Base-by-base conservation (phyloP, 2,113 vertebrate species). In the Onychostruthus taczanowskii region DNA sequence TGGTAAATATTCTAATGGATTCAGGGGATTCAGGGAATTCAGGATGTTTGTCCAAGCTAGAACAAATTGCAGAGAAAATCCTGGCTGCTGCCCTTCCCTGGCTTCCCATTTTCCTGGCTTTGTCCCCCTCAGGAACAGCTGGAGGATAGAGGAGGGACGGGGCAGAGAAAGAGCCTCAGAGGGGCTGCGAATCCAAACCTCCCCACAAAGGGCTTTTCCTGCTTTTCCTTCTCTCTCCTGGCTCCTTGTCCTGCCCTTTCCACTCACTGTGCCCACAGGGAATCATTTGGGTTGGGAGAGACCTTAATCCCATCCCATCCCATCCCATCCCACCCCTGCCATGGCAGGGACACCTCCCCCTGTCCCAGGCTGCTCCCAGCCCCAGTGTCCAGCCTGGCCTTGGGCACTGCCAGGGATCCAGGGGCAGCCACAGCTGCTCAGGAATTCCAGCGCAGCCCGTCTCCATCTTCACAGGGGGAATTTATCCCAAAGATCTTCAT, bases 261-360 rank as follows among this genome's bases (percentile, higher is more conserved):
- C 35, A 53, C 43, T 37, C 64, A 58, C 35, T 16, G 3, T 31
- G 30, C 11, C 21, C 68, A 39, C 46, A 13, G 43, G 27, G 62
- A 43, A 64, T 43, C 8, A 21, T 17, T 43, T 50, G 35, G 70
- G 30, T 4, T 21, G 52, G 62, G 4, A 44, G 3, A 1, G 10
- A 76, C 5, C 53, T 22, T 2, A 50, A 76, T 13, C 6, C 11
- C 62, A 17, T 0, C 61, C 20, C 7, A 1, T 28, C 0, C 44
- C 61, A n/a, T 0, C 61, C 20, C 7, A 1, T 23, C 0, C 44
- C 61, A n/a, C 14, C 41, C 68, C 72, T 11, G 52, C 30, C 52
- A 8, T 7, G 20, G 15, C 59, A 53, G 76, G 49, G 76, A 23
- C 76, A 11, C 20, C 49, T 66, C 4, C 76, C 83, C 11, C 2